Base-by-base conservation (phyloP, 2,113 vertebrate genomes). In the Pterophyllum scalare region DNA sequence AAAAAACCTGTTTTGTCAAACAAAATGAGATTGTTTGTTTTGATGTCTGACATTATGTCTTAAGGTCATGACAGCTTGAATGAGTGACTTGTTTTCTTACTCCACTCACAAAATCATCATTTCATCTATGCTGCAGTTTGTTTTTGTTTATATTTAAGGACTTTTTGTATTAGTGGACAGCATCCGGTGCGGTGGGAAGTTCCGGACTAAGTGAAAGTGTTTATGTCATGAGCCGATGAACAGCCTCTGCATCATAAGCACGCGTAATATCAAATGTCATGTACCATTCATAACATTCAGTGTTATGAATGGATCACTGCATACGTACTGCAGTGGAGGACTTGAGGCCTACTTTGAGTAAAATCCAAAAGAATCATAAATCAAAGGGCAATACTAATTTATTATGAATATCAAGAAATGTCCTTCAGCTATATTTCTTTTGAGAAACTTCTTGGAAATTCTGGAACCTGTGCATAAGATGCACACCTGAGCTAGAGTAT, bases 111-210 rank as follows among this genome's bases (percentile, higher is more conserved):
- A 40, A 82, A 83, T 56, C 72, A 19, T 75, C 70, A 89, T 79
- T 79, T 81, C 84, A 43, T 83, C 86, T 83, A 90, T 65, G 4
- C 85, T 14, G 14, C 33, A 5, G 26, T 43, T 86, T 93, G 75
- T 90, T 93, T 88, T 86, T 87, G 80, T 91, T 91, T 89, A 90
- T 31, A 40, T 14, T 59, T 19, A 1, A 19, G 60, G 33, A 26
- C 24, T 78, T 88, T 84, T 65, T 61, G 77, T 58, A 54, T 88
- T 84, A 72, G 81, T 80, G 56, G 83, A 81, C 84, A 65, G 85
- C 72, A 86, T 90, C 87, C 57, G 59, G 87, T 20, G 40, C 31
- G 58, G 49, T 24, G 67, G 74, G 82, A 78, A 62, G 79, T 70
- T 86, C 49, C 72, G 14, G 61, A 75, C 77, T 78, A 72, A 86